phyloP scores from a whole-genome alignment of 2,797 vertebrate species.

The Sebastiscus tertius region DNA sequence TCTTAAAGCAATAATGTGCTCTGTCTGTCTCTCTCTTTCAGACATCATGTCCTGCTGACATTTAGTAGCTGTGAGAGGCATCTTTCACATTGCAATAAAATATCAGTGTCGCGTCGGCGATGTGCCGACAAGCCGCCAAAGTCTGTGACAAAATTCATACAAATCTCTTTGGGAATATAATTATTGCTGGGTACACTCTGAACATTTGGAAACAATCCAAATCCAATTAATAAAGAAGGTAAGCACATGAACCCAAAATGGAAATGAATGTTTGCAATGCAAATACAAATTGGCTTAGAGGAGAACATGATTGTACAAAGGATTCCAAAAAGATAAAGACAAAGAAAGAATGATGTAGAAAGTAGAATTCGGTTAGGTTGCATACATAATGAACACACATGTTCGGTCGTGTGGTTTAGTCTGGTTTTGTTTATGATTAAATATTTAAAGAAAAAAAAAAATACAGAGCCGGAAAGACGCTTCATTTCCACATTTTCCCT shows the following conservation, averaged over 20 bases:
- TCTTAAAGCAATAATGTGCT: not conserved
- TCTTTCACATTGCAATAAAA: conserved; percentile 38
- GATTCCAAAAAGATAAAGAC: conserved; percentile 63
- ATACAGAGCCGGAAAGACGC: conserved; percentile 19
- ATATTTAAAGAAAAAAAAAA: conserved; percentile 22
- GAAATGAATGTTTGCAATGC: conserved; percentile 78
- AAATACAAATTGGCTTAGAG: conserved; percentile 74
- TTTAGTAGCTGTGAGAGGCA: not conserved
- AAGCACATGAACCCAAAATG: conserved; percentile 75
- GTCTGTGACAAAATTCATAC: conserved; percentile 62
- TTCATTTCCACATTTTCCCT: conserved; percentile 51
- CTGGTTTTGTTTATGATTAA: conserved; percentile 46
- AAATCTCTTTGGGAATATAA: conserved; percentile 68
- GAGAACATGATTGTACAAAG: conserved; percentile 62
- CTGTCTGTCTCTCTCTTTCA: not conserved
- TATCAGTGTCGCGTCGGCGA: conserved; percentile 28
- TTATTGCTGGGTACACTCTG: conserved; percentile 71
- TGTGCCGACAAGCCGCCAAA: conserved; percentile 46
- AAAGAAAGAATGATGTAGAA: conserved; percentile 46
- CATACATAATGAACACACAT: conserved; percentile 18
- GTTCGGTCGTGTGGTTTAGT: conserved; percentile 9
- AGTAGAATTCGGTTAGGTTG: conserved; percentile 16
- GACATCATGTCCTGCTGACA: conserved; percentile 20
- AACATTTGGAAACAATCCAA: conserved; percentile 77
- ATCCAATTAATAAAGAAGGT: conserved; percentile 77